Conservation (phyloP, 2,113 vertebrate genomes). For the Collichthys lucidus region DNA sequence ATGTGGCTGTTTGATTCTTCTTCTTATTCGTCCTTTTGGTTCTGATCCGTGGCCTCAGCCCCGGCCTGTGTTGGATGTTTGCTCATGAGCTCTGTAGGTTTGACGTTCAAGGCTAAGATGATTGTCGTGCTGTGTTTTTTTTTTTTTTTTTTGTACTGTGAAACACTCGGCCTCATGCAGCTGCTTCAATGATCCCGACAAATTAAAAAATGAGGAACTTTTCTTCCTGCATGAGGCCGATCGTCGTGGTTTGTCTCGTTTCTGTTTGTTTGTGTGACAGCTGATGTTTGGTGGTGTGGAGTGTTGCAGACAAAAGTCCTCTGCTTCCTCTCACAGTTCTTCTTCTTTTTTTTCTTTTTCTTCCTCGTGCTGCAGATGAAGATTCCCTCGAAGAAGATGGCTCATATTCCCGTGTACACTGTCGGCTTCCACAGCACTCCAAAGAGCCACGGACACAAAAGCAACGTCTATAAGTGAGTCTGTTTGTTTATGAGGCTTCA, state of each 20-base stretch:
- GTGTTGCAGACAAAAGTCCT: background rate
- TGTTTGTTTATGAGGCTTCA: background rate
- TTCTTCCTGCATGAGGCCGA: no score
- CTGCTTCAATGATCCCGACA: no score
- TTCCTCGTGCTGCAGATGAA: constrained; percentile 87
- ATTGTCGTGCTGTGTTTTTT: constrained; percentile 34
- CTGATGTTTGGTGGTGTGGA: constrained; percentile 3
- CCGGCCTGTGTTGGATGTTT: constrained; percentile 65
- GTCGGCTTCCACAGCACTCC: constrained; percentile 92
- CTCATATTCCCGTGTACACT: constrained; percentile 94
- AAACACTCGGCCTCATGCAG: no score
- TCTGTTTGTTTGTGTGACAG: background rate
- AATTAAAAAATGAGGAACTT: no score
- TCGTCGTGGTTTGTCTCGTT: no score
- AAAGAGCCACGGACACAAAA: constrained; percentile 77
- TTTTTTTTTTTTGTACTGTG: constrained; percentile 17
- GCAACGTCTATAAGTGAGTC: constrained; percentile 93
- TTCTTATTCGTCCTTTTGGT: constrained; percentile 34
- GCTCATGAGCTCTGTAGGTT: constrained; percentile 70
- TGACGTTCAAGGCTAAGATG: constrained; percentile 18
- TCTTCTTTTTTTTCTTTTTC: background rate
- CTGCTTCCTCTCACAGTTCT: background rate
- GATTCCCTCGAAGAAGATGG: constrained; percentile 96
- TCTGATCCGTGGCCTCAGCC: constrained; percentile 55
- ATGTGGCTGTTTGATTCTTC: constrained; percentile 12